Conservation (phyloP, 2,113 vertebrate species). For the Gobio gobio region DNA sequence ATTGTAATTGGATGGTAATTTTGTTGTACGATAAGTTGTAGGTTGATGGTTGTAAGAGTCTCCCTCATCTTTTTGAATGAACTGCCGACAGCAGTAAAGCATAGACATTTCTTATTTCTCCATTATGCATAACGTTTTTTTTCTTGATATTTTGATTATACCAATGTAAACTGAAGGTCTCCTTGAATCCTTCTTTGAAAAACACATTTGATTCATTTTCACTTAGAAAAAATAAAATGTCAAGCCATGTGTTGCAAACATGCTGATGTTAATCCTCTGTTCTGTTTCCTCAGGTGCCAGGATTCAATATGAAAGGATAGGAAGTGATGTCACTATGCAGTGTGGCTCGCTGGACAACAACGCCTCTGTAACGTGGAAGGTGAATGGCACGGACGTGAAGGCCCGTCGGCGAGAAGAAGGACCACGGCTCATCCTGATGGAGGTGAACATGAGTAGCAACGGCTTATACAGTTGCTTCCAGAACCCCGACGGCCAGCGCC, state of each 20-base stretch:
- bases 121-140: too few relatives aligned
- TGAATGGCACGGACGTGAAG: constrained; percentile 88
- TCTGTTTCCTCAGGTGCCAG: constrained; percentile 76
- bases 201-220: neutral
- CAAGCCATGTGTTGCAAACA: too few relatives aligned
- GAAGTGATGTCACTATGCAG: constrained; percentile 88
- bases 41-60: neutral
- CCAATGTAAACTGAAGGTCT: neutral
- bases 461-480: constrained; percentile 96
- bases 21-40: too few relatives aligned
- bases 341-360: constrained; percentile 89
- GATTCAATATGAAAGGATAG: constrained; percentile 86
- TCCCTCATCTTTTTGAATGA: neutral
- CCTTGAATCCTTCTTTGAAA: neutral
- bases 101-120: too few relatives aligned
- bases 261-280: neutral
- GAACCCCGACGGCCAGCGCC: constrained; percentile 87
- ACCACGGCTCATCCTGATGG: constrained; percentile 82
- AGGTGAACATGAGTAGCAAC: constrained; percentile 81
- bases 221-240: neutral
- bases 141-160: neutral
- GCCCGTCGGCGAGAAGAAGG: constrained; percentile 80
- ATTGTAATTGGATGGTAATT: too few relatives aligned
- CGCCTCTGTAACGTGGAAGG: constrained; percentile 88
- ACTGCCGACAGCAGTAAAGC: too few relatives aligned